These are phyloP conservation scores for Mycteria americana DNA, from an alignment of 2,797 vertebrate genomes.

Conservation along the genomic window DNA sequence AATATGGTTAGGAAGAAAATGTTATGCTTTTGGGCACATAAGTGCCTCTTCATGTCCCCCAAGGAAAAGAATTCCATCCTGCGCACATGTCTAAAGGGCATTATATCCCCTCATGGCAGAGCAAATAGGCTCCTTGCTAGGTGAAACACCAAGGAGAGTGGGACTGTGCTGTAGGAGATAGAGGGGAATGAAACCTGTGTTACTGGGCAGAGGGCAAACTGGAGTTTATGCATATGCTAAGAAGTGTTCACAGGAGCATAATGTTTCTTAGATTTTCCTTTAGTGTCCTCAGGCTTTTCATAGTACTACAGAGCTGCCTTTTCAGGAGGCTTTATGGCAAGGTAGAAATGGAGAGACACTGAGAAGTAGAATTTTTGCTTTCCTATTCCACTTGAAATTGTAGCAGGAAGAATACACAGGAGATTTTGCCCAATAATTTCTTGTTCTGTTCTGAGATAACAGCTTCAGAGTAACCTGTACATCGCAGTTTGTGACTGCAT, in stretches of 20 bases:
- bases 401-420: background rate
- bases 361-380: background rate
- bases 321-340: background rate
- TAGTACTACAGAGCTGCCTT: background rate
- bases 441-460: background rate
- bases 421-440: background rate
- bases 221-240: background rate
- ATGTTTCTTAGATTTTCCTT: background rate
- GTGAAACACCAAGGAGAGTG: background rate
- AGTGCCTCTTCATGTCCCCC: background rate
- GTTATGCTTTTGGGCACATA: background rate
- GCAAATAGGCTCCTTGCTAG: background rate
- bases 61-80: background rate
- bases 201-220: background rate
- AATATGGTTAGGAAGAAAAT: background rate
- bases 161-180: background rate
- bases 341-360: background rate
- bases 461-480: background rate
- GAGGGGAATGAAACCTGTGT: background rate
- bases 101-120: background rate
- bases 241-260: background rate
- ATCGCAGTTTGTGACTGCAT: background rate
- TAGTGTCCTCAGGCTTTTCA: background rate
- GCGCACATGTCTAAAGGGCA: fast-evolving
- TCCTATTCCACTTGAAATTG: background rate